Conservation (phyloP, 2,888 invertebrate species). For the Oscheius sp. region DNA sequence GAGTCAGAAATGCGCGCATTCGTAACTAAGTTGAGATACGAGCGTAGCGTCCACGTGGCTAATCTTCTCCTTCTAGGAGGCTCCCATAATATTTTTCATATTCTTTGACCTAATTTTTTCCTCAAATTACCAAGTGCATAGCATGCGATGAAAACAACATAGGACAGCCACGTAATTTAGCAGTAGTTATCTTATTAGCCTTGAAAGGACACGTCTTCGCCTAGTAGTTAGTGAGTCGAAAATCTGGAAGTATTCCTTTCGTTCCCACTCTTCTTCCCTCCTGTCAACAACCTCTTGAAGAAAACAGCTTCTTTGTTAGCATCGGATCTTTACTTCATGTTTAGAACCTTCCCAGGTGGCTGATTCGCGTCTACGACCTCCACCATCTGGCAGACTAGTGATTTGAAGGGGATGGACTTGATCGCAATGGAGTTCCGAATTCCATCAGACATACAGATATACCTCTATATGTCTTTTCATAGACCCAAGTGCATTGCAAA, state of each 20-base stretch:
- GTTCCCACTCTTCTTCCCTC: too few species aligned
- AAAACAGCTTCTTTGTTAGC: too few species aligned
- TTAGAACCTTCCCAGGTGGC: too few species aligned
- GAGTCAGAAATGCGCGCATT: constrained; percentile 27
- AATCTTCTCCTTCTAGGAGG: constrained; percentile 17
- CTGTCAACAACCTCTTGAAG: too few species aligned
- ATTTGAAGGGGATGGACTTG: not conserved
- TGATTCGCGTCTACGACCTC: too few species aligned
- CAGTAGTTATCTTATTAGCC: too few species aligned
- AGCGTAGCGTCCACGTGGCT: constrained; percentile 28
- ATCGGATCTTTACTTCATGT: too few species aligned
- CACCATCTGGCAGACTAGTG: constrained; percentile 7
- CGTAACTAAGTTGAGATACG: constrained; percentile 31
- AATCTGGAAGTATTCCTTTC: too few species aligned
- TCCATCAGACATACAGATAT: constrained; percentile 2
- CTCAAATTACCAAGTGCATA: not conserved
- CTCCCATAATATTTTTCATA: not conserved
- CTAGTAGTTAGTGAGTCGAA: too few species aligned
- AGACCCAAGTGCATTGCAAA: constrained; percentile 24
- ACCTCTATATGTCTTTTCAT: constrained; percentile 19
- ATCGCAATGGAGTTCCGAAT: too few species aligned
- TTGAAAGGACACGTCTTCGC: too few species aligned
- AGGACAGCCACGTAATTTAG: too few species aligned
- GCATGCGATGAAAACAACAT: not conserved
- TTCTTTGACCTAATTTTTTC: not conserved